phyloP scores from a whole-genome alignment of 2,888 invertebrate genomes.

The Nomada fucata region DNA sequence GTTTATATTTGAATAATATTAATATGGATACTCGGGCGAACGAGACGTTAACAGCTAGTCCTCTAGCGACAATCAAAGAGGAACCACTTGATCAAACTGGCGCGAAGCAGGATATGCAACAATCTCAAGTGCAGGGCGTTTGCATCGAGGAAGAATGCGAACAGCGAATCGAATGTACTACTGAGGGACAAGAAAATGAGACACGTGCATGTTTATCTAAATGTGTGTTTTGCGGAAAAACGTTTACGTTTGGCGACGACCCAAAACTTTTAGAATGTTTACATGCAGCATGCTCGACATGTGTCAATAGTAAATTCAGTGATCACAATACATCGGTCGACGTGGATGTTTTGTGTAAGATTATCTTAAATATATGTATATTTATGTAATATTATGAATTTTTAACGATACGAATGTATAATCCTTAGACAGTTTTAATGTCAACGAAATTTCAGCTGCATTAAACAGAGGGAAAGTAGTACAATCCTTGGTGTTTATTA shows the following conservation, averaged over 20 bases:
- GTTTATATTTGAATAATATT: constrained; percentile 17
- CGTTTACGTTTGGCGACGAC: constrained; percentile 86
- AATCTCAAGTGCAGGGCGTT: constrained; percentile 70
- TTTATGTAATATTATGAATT: neutral
- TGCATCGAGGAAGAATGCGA: constrained; percentile 77
- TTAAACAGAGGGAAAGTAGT: neutral
- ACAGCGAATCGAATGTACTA: constrained; percentile 79
- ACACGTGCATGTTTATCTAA: constrained; percentile 79
- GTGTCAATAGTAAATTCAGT: constrained; percentile 89
- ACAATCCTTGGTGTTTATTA: neutral
- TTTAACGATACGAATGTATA: no score
- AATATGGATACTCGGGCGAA: constrained; percentile 72
- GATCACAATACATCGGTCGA: constrained; percentile 84
- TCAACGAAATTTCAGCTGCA: neutral
- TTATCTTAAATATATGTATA: neutral
- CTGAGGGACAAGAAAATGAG: constrained; percentile 78
- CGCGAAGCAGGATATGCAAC: constrained; percentile 73
- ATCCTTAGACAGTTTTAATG: no score
- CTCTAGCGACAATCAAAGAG: constrained; percentile 77
- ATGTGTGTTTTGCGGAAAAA: constrained; percentile 84
- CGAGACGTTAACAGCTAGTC: constrained; percentile 70
- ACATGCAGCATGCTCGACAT: constrained; percentile 92
- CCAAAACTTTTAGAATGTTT: constrained; percentile 95
- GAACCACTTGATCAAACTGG: constrained; percentile 77
- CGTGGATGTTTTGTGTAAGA: constrained; percentile 81